Base-by-base conservation (phyloP, 2,797 vertebrate species). In the Aselliscus stoliczkanus region DNA sequence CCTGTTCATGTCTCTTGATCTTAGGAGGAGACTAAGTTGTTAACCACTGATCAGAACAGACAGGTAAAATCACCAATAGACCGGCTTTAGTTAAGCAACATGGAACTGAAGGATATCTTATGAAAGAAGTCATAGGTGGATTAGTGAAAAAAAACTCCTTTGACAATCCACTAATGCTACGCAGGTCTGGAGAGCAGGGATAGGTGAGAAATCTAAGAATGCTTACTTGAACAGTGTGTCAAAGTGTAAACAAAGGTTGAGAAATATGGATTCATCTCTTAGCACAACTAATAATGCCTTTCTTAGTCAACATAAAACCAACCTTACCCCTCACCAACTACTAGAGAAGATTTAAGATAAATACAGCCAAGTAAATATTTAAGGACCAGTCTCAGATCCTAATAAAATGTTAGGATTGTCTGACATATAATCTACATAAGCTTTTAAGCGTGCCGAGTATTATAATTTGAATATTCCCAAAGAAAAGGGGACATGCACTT, bases 341-440 rank as follows among this genome's bases (percentile, higher is more conserved):
- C 21, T 21, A 88, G 39, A 90, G 92, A 95, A 73, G 77, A 85
- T 37, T 73, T 56, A 75, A 95, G 94, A 67, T 87, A 95, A 95
- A 92, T 76, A 86, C 7, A 86, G 50, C 14, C 39, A 91, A 56
- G 79, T 73, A 95, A 97, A 93, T 86, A 96, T 95, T 95, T 90
- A 95, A 94, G 65, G 21, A 82, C 47, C 50, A 88, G 58, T 47
- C 79, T 94, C 85, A 52, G 81, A 50, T 80, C 50, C 54, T 95
- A 87, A 94, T 69, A 92, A 60, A 86, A 87, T 86, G 44, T 86
- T 96, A 90, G 85, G 47, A 85, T 92, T 95, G 50, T 83, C 87
- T 83, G 37, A 44, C 44, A 50, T 69, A 85, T 54, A 93, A 89
- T 90, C 84, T 93, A 62, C 7, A 52, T 34, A 54, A 70, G 52